Conservation (phyloP, 2,888 invertebrate genomes). For the Tenthredo notha region DNA sequence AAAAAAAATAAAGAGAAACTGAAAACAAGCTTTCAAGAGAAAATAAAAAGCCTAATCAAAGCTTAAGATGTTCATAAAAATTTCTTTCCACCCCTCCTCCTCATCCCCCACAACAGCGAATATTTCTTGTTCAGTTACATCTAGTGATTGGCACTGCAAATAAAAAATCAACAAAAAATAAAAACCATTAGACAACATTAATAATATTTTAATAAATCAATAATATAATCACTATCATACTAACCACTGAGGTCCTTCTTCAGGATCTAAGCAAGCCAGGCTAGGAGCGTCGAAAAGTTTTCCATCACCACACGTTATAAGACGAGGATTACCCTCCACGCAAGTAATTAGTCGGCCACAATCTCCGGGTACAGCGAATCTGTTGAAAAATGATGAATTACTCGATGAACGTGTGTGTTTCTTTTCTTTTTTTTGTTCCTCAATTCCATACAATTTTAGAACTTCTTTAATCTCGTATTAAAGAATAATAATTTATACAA, state of each 20-base stretch:
- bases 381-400: constrained; percentile 55
- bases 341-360: constrained; percentile 94
- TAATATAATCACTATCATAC: constrained; percentile 41
- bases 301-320: constrained; percentile 93
- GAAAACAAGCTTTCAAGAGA: not conserved
- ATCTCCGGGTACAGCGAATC: constrained; percentile 92
- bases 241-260: constrained; percentile 79
- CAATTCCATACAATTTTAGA: not conserved
- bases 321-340: constrained; percentile 92
- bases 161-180: not conserved
- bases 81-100: not conserved
- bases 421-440: not conserved
- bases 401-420: not conserved
- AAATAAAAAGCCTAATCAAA: not conserved
- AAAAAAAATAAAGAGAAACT: not conserved
- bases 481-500: constrained; percentile 35
- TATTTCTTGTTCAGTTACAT: not conserved
- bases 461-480: not conserved
- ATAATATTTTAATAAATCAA: not conserved
- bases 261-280: constrained; percentile 91
- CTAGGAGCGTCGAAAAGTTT: constrained; percentile 92
- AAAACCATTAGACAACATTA: not conserved
- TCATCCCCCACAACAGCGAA: not conserved
- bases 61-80: not conserved
- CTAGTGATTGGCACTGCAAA: constrained; percentile 67